Evolutionary conservation across 2,113 vertebrate species (phyloP).

Genomic region (Cavia porcellus): DNA sequence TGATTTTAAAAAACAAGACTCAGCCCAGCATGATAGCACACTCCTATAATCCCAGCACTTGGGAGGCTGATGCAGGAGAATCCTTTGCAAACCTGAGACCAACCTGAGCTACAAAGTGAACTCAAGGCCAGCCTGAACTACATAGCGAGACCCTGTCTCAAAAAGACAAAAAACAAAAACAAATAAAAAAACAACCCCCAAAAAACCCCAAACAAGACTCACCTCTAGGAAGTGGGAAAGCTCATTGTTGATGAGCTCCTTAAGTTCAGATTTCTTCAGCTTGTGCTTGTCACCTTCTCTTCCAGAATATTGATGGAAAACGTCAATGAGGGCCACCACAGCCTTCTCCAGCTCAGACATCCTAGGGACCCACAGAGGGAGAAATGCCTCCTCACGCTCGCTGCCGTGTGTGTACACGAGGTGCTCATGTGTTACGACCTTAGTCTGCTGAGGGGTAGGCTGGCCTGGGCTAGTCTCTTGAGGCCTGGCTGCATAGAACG

Average conservation of each 20-base stretch:
- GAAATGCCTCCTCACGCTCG: not conserved
- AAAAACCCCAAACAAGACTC: constrained; percentile 71
- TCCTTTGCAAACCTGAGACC: too few relatives aligned
- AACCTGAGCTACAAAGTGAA: too few relatives aligned
- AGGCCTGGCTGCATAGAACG: too few relatives aligned
- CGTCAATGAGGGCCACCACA: constrained; percentile 89
- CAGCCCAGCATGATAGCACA: too few relatives aligned
- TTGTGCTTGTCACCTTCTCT: constrained; percentile 93
- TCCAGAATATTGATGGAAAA: constrained; percentile 92
- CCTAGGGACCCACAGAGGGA: not conserved
- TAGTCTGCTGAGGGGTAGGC: not conserved
- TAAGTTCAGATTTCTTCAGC: constrained; percentile 93
- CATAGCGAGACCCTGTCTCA: too few relatives aligned
- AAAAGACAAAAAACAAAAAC: too few relatives aligned
- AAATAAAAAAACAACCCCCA: too few relatives aligned
- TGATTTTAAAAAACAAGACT: constrained; percentile 47
- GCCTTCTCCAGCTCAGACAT: constrained; percentile 94
- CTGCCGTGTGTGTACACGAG: not conserved
- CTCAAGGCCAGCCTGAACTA: too few relatives aligned
- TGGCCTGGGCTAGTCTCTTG: not conserved
- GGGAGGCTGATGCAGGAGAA: too few relatives aligned
- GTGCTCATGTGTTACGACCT: fast-evolving
- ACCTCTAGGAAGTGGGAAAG: constrained; percentile 90
- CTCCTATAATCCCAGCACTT: too few relatives aligned
- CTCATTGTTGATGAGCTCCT: constrained; percentile 91